Evolutionary conservation across 2,797 vertebrate species (phyloP).

Genomic region (Novumbra hubbsi): DNA sequence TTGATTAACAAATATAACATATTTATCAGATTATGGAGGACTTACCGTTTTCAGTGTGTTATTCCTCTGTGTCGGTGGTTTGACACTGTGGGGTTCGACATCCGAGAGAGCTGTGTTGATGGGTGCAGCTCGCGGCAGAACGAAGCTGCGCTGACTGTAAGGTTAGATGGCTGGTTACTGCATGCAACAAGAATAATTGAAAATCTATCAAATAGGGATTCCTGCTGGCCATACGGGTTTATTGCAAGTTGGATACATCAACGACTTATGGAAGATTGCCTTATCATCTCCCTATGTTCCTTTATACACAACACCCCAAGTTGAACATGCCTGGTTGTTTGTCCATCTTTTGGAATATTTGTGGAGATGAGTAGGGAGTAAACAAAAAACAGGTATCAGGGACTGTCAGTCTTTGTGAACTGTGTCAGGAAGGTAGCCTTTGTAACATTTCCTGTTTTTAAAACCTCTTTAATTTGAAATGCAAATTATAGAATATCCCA

Average conservation of each 20-base stretch:
- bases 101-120: constrained; percentile 23
- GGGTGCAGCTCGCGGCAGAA: constrained; percentile 43
- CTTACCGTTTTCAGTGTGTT: constrained; percentile 50
- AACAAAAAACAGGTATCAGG: too few relatives aligned
- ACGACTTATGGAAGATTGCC: not conserved
- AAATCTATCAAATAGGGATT: not conserved
- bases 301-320: too few relatives aligned
- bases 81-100: constrained; percentile 11
- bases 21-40: constrained; percentile 22
- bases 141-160: constrained; percentile 42
- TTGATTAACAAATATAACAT: not conserved
- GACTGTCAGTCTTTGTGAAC: too few relatives aligned
- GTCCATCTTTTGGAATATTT: too few relatives aligned
- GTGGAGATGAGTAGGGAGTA: too few relatives aligned
- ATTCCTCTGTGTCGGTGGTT: constrained; percentile 21
- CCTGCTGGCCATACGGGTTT: constrained; percentile 33
- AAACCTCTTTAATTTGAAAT: too few relatives aligned
- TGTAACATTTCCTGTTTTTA: too few relatives aligned
- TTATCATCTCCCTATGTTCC: not conserved
- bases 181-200: not conserved
- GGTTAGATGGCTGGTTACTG: constrained; percentile 38
- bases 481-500: too few relatives aligned
- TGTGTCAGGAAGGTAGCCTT: too few relatives aligned
- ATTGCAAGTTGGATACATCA: constrained; percentile 6
- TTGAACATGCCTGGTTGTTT: too few relatives aligned